phyloP scores from a whole-genome alignment of 1,140 invertebrate genomes.

The Micrasema minimum region DNA sequence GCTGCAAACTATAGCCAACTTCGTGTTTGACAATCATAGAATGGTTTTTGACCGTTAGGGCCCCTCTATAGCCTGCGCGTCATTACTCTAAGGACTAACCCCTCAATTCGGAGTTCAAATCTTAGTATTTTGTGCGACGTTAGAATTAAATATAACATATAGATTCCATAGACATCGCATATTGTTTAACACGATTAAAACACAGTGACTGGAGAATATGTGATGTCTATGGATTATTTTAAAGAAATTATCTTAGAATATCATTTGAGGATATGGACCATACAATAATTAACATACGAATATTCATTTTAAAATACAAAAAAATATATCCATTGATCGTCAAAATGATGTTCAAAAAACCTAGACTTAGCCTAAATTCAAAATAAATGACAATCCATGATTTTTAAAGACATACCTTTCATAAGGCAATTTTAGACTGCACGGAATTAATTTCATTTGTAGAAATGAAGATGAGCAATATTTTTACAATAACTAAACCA shows the following conservation, averaged over 20 bases:
- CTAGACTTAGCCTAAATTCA: slow-evolving; percentile 29
- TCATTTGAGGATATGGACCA: slow-evolving; percentile 19
- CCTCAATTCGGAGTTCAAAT: too few relatives aligned
- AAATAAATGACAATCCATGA: slow-evolving; percentile 35
- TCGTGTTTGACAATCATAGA: too few relatives aligned
- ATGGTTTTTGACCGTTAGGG: too few relatives aligned
- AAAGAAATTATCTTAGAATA: slow-evolving; percentile 21
- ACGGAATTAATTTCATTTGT: background rate
- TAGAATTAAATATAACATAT: slow-evolving; percentile 23
- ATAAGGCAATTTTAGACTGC: background rate
- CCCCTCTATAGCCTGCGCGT: too few relatives aligned
- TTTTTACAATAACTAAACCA: slow-evolving; percentile 1
- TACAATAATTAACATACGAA: background rate
- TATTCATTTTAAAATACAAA: background rate
- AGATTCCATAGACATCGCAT: slow-evolving; percentile 14
- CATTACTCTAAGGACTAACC: too few relatives aligned
- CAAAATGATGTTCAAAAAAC: slow-evolving; percentile 16
- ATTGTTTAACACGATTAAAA: background rate
- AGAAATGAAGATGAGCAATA: background rate
- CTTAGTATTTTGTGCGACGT: slow-evolving; percentile 8
- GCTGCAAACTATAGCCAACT: too few relatives aligned
- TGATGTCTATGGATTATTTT: slow-evolving; percentile 16
- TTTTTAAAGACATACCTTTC: background rate
- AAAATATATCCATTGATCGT: background rate
- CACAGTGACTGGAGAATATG: slow-evolving; percentile 5